phyloP scores from a whole-genome alignment of 2,888 invertebrate genomes.

The Leptopilina drosophilae region DNA sequence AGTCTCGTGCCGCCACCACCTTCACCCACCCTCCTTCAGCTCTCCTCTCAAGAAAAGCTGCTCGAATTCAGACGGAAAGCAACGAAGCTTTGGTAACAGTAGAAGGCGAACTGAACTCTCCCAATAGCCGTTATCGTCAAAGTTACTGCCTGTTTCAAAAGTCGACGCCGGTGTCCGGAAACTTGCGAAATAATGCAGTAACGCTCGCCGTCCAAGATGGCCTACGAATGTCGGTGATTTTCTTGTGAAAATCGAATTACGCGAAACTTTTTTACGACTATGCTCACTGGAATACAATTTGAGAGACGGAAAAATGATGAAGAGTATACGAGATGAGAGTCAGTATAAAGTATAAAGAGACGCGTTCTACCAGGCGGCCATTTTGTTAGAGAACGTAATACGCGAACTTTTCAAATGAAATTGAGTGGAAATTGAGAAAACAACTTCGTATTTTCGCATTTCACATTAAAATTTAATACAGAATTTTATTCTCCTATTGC shows the following conservation, averaged over 20 bases:
- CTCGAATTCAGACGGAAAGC: conserved; percentile 14
- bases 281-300: conserved; percentile 28
- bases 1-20: conserved; percentile 12
- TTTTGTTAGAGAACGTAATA: conserved; percentile 30
- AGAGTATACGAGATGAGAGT: conserved; percentile 21
- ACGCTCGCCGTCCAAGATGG: conserved; percentile 44
- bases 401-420: conserved; percentile 6
- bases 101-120: conserved; percentile 45
- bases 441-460: conserved; percentile 9
- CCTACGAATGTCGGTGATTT: conserved; percentile 45
- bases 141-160: conserved; percentile 54
- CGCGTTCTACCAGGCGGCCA: conserved; percentile 26
- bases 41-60: not conserved
- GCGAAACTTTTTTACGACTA: conserved; percentile 44
- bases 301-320: conserved; percentile 14
- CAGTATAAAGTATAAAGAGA: conserved; percentile 16
- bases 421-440: not conserved
- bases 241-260: conserved; percentile 46
- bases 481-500: not conserved
- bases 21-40: not conserved
- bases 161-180: conserved; percentile 52
- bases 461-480: not conserved
- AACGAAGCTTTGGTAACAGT: conserved; percentile 48
- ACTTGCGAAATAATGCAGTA: conserved; percentile 56
- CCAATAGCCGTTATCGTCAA: conserved; percentile 58